These are phyloP conservation scores for Sander vitreus DNA, from an alignment of 2,113 vertebrate species.

Conservation along the genomic window DNA sequence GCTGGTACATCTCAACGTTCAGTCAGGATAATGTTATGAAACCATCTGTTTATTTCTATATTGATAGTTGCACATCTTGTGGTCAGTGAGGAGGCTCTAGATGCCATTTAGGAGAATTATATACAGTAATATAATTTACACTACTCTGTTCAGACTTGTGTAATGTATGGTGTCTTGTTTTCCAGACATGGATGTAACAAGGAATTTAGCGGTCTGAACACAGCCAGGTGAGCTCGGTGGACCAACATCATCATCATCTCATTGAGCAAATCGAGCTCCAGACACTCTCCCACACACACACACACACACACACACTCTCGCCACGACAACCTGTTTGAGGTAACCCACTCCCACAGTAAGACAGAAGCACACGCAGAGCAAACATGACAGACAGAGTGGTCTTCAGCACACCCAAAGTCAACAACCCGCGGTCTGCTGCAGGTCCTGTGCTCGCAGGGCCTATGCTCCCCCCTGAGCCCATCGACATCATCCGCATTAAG, in stretches of 20 bases:
- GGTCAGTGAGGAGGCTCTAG: background rate
- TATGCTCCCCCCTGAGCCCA: constrained; percentile 91
- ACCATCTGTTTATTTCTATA: no score
- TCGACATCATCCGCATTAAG: constrained; percentile 95
- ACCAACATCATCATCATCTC: constrained; percentile 1
- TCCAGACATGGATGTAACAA: constrained; percentile 64
- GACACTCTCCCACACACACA: background rate
- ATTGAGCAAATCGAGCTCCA: background rate
- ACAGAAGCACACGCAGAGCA: constrained; percentile 43
- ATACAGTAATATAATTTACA: no score
- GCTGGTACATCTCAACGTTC: no score
- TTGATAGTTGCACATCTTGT: background rate
- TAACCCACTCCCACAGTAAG: background rate
- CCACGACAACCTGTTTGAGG: background rate
- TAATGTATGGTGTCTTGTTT: background rate
- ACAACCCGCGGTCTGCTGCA: constrained; percentile 78
- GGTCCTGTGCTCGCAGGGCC: constrained; percentile 83
- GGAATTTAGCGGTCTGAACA: constrained; percentile 37
- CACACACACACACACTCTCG: background rate
- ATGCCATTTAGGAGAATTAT: background rate
- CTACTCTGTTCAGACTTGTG: background rate
- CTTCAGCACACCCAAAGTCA: constrained; percentile 84
- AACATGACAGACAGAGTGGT: constrained; percentile 90
- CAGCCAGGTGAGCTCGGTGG: constrained; percentile 41
- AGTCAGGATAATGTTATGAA: no score